Percentiles rank a stretch among this genome's conserved stretches.
phyloP scores from a whole-genome alignment of 2,113 vertebrate species.

The Lathamus discolor region DNA sequence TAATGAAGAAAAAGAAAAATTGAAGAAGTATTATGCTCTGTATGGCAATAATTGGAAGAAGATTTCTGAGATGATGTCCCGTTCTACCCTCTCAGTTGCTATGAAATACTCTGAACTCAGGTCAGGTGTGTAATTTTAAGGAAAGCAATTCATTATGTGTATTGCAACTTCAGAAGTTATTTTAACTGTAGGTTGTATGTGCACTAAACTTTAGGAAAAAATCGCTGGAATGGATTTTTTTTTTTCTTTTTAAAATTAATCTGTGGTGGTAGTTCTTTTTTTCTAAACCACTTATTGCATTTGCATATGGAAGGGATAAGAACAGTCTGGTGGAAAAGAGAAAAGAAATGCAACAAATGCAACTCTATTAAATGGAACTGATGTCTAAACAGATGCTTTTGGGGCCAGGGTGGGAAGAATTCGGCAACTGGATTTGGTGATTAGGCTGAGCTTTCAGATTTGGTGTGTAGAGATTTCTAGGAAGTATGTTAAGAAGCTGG shows the following conservation, averaged over 20 bases:
- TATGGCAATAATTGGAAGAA: constrained; percentile 77
- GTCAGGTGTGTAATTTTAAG: constrained; percentile 28
- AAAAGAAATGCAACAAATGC: background rate
- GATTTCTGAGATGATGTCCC: constrained; percentile 70
- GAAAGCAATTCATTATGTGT: background rate
- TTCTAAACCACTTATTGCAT: background rate
- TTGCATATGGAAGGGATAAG: background rate
- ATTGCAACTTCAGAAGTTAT: background rate
- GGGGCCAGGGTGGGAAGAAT: background rate
- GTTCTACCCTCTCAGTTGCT: constrained; percentile 69
- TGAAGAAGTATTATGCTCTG: constrained; percentile 65
- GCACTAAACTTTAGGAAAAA: background rate
- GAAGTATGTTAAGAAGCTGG: background rate
- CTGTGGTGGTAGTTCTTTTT: background rate
- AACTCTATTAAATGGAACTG: background rate
- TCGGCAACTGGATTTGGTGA: background rate
- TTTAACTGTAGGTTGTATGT: background rate
- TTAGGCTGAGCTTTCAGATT: background rate
- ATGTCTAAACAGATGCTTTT: background rate
- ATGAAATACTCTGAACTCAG: constrained; percentile 75
- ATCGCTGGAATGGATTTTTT: background rate
- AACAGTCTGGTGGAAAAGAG: background rate
- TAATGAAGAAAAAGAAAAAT: constrained; percentile 48
- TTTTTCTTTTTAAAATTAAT: background rate
- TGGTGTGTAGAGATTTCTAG: background rate